These are phyloP conservation scores for Caenorhabditis wallacei DNA, from an alignment of 2,888 invertebrate species.

Conservation along the genomic window DNA sequence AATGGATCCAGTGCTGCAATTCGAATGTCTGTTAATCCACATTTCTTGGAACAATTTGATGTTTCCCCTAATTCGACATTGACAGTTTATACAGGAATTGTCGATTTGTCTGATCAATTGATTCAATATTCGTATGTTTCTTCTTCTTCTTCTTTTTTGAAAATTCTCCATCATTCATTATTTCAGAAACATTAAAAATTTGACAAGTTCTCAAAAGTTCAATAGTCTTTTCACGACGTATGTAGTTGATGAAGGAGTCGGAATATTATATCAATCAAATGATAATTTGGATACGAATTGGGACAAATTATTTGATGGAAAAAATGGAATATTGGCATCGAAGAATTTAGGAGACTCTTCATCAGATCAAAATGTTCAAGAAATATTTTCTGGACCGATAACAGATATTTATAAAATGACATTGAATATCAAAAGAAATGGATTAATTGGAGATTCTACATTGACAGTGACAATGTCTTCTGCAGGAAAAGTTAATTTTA, in stretches of 20 bases:
- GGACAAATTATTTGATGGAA: background rate
- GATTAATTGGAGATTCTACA: constrained; percentile 10
- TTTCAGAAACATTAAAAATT: constrained; percentile 2
- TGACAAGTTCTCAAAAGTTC: constrained; percentile 1
- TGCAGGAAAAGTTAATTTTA: background rate
- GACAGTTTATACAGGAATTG: constrained; percentile 24
- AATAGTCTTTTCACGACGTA: constrained; percentile 25
- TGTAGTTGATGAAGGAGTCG: background rate
- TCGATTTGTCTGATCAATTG: background rate
- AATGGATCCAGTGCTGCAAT: constrained; percentile 14
- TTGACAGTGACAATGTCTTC: background rate
- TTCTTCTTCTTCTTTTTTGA: background rate
- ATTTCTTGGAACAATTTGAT: background rate
- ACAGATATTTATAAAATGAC: constrained; percentile 7
- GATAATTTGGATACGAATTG: constrained; percentile 1
- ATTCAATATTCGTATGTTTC: background rate
- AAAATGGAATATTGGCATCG: constrained; percentile 16
- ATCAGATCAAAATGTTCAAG: constrained; percentile 8
- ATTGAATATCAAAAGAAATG: constrained; percentile 2
- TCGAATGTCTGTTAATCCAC: constrained; percentile 15
- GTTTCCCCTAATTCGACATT: background rate
- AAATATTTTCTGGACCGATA: background rate
- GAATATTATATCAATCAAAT: background rate
- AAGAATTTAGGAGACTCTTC: constrained; percentile 11
- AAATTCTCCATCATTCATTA: background rate